Conservation (phyloP, 2,888 invertebrate species). For the Calameuta filiformis region DNA sequence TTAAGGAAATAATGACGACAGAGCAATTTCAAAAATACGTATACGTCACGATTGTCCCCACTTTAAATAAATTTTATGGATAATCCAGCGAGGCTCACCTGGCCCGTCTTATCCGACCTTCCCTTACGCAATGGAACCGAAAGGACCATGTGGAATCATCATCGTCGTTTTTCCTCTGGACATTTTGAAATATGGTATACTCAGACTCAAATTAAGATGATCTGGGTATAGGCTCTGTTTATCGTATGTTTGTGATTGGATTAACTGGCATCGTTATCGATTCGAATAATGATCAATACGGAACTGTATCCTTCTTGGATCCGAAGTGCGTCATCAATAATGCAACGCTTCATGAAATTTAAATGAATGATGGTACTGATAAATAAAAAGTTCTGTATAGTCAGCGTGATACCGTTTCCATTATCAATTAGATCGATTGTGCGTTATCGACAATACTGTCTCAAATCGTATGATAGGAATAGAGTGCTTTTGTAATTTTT, state of each 20-base stretch:
- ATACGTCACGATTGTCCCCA: not conserved
- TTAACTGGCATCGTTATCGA: not conserved
- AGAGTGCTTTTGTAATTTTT: not conserved
- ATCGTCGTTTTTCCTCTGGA: not conserved
- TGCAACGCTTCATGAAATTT: not conserved
- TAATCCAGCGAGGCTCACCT: not conserved
- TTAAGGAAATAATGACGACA: not conserved
- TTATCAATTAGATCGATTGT: not conserved
- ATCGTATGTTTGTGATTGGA: not conserved
- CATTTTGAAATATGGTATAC: not conserved
- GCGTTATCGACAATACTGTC: not conserved
- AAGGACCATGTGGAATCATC: not conserved
- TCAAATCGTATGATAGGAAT: not conserved
- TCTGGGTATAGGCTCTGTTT: not conserved
- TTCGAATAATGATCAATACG: not conserved
- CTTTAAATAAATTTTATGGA: not conserved
- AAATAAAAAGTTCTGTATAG: not conserved
- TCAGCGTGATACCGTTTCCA: not conserved
- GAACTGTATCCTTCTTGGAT: not conserved
- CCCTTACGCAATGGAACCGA: not conserved
- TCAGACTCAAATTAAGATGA: not conserved
- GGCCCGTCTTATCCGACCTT: not conserved
- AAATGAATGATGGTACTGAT: not conserved
- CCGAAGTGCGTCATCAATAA: not conserved
- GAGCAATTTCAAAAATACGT: not conserved